Evolutionary conservation across 2,888 invertebrate species (phyloP).

Genomic region (Muschampia staudingeri): DNA sequence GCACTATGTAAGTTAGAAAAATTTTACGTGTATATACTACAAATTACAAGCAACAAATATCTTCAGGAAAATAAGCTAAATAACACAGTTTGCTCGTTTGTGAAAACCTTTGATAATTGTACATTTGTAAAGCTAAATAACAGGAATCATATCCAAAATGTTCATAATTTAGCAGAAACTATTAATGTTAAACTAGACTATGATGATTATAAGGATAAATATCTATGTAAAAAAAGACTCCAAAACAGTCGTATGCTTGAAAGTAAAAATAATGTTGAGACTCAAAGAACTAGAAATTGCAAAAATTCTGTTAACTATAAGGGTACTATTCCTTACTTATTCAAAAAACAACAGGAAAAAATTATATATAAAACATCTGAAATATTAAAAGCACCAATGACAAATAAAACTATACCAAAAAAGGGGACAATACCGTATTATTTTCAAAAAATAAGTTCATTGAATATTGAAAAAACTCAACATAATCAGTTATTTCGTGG

Average conservation of each 20-base stretch:
- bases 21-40: slow-evolving; percentile 10
- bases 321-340: slow-evolving; percentile 27
- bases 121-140: background rate
- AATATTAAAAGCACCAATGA: background rate
- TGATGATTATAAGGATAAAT: slow-evolving; percentile 21
- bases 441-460: slow-evolving; percentile 5
- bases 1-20: slow-evolving; percentile 1
- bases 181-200: slow-evolving; percentile 24
- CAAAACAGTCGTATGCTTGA: no score
- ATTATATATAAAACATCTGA: background rate
- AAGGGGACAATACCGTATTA: slow-evolving; percentile 26
- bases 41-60: background rate
- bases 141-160: background rate
- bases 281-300: background rate
- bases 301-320: slow-evolving; percentile 9
- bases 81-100: background rate
- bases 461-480: background rate
- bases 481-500: slow-evolving; percentile 16
- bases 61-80: slow-evolving; percentile 23
- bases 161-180: background rate
- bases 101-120: slow-evolving; percentile 12
- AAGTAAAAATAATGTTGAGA: no score
- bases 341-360: slow-evolving; percentile 15
- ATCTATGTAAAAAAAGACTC: background rate
- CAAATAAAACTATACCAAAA: background rate